Percentiles rank a stretch among this genome's conserved stretches.
Evolutionary conservation across 2,888 invertebrate genomes (phyloP).

Genomic region (Chrysolina americana): DNA sequence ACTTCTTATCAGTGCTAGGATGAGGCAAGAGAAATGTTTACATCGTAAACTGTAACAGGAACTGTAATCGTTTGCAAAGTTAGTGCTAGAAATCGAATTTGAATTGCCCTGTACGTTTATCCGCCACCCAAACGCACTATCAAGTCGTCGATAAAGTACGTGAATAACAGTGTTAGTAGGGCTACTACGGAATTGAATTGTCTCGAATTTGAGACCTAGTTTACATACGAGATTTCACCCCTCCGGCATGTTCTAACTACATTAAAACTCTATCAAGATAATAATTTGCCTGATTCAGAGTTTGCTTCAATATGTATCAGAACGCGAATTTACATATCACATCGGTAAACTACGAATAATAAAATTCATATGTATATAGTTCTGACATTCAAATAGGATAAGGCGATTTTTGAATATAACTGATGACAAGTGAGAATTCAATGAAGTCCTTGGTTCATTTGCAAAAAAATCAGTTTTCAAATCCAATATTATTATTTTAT

Average conservation of each 20-base stretch:
- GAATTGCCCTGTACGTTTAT: not conserved
- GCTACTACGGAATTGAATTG: slow-evolving; percentile 56
- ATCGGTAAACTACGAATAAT: not conserved
- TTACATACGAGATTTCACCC: slow-evolving; percentile 54
- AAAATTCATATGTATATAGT: not conserved
- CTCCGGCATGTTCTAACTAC: slow-evolving; percentile 60
- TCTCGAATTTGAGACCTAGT: slow-evolving; percentile 53
- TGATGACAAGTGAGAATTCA: no score
- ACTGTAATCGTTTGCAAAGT: no score
- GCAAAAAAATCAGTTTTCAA: no score
- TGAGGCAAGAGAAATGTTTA: no score
- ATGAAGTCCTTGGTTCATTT: no score
- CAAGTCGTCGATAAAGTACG: slow-evolving; percentile 27
- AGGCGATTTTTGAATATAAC: no score
- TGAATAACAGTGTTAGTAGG: slow-evolving; percentile 51
- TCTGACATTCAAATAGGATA: no score
- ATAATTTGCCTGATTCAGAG: slow-evolving; percentile 53
- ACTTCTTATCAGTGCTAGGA: no score
- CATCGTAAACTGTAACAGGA: no score
- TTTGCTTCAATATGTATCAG: slow-evolving; percentile 52
- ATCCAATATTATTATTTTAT: no score
- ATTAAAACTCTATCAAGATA: slow-evolving; percentile 65
- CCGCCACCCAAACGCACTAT: not conserved
- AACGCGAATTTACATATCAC: slow-evolving; percentile 37
- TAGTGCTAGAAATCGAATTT: no score